These are phyloP conservation scores for Drosophila recens DNA, from an alignment of 2,888 invertebrate genomes.

Conservation along the genomic window DNA sequence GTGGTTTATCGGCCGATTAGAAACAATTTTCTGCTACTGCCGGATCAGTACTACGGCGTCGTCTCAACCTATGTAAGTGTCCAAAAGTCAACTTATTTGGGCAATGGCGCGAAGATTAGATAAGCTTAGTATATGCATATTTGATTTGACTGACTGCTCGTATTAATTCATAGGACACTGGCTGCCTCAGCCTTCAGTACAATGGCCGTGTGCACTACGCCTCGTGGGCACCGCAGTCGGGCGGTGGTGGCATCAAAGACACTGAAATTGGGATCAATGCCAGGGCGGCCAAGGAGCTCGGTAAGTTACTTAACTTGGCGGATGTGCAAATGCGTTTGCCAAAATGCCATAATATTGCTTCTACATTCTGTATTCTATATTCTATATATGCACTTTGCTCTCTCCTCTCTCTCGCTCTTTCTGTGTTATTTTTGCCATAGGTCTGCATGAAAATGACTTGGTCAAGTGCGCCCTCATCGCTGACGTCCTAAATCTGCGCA, in stretches of 20 bases:
- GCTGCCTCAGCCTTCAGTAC: conserved; percentile 84
- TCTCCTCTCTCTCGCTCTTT: conserved; percentile 8
- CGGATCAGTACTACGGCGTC: conserved; percentile 84
- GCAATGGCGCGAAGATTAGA: conserved; percentile 61
- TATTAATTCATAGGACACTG: conserved; percentile 81
- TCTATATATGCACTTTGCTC: conserved; percentile 31
- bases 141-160: conserved; percentile 19
- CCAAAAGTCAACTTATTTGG: conserved; percentile 63
- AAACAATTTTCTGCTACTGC: conserved; percentile 83
- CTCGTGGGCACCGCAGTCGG: conserved; percentile 84
- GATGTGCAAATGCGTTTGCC: conserved; percentile 67
- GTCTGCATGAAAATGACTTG: conserved; percentile 84
- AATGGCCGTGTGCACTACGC: conserved; percentile 83
- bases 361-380: conserved; percentile 27
- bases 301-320: conserved; percentile 76
- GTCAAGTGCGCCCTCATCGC: conserved; percentile 84
- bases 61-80: conserved; percentile 85
- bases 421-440: conserved; percentile 55
- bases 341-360: conserved; percentile 56
- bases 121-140: conserved; percentile 50
- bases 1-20: conserved; percentile 84
- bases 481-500: conserved; percentile 82
- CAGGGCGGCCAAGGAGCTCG: conserved; percentile 85
- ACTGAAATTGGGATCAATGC: conserved; percentile 85
- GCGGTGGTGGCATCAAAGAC: conserved; percentile 83